Evolutionary conservation across 2,888 invertebrate genomes (phyloP), one percentile per base, ranked within the genome.

Genomic region (Pseudoips prasinana): DNA sequence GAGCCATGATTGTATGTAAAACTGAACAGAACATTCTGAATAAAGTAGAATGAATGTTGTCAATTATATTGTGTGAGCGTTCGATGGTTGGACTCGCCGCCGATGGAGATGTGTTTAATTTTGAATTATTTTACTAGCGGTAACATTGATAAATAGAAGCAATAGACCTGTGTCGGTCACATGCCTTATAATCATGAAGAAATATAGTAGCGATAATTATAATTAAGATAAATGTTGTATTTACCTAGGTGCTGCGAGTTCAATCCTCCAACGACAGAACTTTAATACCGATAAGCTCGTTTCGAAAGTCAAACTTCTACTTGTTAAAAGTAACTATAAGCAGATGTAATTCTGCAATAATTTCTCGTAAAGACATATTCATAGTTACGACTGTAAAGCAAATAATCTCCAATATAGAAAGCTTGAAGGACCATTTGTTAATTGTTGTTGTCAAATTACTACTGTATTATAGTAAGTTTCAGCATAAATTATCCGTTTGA

Each of bases 401-500:
- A n/a, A 79, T 75, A 73, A 72, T 74, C 76, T 76, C 70, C 71
- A 73, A 64, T 75, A 78, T 79, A 76, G 72, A 74, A 74, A 62
- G 75, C 71, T 75, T 77, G 70, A 70, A 67, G 85, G 86, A 86
- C 85, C 87, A 87, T 82, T 79, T 71, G 79, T 80, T 47, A 39
- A n/a, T 31, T 75, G 72, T 78, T 79, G 73, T 76, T 70, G 65
- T 74, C 60, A 70, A 65, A 68, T 72, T 64, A 71, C 64, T 7
- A 68, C 52, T 62, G 58, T 73, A 68, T 67, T 73, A 66, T 64
- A 53, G 69, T 80, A 84, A 77, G 79, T 85, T 87, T 87, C 87
- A 86, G 86, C 87, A 87, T 86, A 86, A 85, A 86, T 86, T 86
- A 85, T 84, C 75, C 66, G 69, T 70, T 73, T 65, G 79, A 75